phyloP scores from a whole-genome alignment of 2,888 invertebrate species.

The Sinhomidia bicolor region DNA sequence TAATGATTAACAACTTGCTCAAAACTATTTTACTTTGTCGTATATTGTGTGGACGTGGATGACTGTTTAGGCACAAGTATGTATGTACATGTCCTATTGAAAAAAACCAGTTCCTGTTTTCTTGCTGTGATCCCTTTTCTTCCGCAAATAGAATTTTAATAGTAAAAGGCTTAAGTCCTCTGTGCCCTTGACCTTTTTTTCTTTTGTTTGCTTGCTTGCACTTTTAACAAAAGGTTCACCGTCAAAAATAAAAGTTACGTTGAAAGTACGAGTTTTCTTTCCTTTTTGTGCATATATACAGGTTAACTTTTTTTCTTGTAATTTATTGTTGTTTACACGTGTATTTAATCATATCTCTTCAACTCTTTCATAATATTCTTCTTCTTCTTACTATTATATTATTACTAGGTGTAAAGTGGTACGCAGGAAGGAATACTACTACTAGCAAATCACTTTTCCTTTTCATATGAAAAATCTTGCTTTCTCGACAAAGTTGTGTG shows the following conservation, averaged over 20 bases:
- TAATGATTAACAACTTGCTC: no score
- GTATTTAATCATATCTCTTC: neutral
- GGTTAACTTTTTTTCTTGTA: neutral
- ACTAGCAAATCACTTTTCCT: conserved; percentile 59
- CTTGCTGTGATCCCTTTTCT: neutral
- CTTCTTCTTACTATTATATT: no score
- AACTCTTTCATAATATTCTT: conserved; percentile 3
- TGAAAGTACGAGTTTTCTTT: neutral
- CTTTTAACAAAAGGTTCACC: conserved; percentile 51
- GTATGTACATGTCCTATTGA: conserved; percentile 43
- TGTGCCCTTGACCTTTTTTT: conserved; percentile 55
- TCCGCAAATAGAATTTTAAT: neutral
- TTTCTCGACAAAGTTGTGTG: conserved; percentile 44
- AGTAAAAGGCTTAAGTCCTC: conserved; percentile 19
- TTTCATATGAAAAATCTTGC: conserved; percentile 56
- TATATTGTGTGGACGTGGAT: conserved; percentile 31
- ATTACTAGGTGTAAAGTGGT: neutral
- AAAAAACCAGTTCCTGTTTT: neutral
- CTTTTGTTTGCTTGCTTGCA: neutral
- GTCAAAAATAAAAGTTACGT: neutral
- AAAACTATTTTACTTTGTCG: no score
- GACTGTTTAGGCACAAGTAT: conserved; percentile 57
- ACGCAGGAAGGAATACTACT: neutral
- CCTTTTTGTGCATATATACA: neutral
- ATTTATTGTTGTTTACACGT: conserved; percentile 12